Conservation (phyloP, 1,140 invertebrate genomes). For the Manduca sexta region DNA sequence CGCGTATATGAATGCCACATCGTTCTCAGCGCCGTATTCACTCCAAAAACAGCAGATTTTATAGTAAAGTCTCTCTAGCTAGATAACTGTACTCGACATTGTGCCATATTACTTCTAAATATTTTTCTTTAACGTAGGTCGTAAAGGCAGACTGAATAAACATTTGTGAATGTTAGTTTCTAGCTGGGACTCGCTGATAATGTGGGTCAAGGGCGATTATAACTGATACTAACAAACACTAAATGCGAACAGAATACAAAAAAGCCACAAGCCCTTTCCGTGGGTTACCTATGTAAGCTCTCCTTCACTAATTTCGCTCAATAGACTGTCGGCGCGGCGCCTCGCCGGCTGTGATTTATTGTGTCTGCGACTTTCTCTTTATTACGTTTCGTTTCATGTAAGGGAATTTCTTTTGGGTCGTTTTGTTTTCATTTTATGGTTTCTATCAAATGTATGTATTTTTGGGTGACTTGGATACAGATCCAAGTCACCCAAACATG, state of each 20-base stretch:
- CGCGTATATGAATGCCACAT: no score
- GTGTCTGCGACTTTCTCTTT: conserved; percentile 23
- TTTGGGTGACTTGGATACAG: background rate
- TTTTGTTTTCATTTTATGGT: conserved; percentile 4
- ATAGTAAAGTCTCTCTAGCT: no score
- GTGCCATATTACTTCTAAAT: background rate
- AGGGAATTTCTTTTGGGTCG: conserved; percentile 1
- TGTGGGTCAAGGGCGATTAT: background rate
- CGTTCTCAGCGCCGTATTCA: no score
- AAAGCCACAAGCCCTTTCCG: background rate
- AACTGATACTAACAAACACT: background rate
- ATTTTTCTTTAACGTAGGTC: background rate
- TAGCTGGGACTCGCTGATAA: background rate
- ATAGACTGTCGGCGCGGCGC: conserved; percentile 2
- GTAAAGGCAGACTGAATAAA: background rate
- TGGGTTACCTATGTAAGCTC: no score
- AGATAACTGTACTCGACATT: no score
- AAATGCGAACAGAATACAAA: background rate
- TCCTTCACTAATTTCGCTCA: background rate
- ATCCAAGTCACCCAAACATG: background rate
- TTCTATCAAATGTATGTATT: background rate
- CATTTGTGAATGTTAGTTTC: background rate
- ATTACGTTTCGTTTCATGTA: conserved; percentile 11
- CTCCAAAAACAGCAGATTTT: no score
- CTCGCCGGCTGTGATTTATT: conserved; percentile 22